These are phyloP conservation scores for Anomalospiza imberbis DNA, from an alignment of 2,797 vertebrate species.

Conservation along the genomic window DNA sequence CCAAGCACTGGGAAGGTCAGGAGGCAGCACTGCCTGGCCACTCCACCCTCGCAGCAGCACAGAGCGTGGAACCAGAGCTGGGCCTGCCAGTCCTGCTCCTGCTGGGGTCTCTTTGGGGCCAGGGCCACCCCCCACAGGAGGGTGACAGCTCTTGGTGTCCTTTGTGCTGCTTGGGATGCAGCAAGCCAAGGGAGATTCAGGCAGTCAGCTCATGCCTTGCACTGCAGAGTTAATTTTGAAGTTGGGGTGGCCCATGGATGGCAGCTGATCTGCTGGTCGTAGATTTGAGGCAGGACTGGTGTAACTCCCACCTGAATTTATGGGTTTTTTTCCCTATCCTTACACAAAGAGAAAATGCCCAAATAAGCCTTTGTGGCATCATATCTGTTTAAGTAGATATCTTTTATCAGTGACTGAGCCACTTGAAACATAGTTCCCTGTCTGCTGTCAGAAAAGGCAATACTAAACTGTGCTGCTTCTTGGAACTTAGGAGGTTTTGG, in stretches of 20 bases:
- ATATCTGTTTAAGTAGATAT: not conserved
- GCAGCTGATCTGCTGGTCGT: not conserved
- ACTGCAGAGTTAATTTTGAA: not conserved
- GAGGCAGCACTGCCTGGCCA: accelerated
- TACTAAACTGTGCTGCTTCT: not conserved
- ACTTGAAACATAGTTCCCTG: not conserved
- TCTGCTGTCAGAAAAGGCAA: not conserved
- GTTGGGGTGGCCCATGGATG: not conserved
- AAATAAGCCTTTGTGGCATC: not conserved
- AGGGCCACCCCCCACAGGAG: accelerated
- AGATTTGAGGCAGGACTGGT: not conserved
- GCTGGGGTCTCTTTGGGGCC: not conserved
- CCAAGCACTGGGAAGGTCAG: not conserved
- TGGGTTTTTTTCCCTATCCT: accelerated
- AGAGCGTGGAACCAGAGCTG: not conserved
- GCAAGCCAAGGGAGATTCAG: not conserved
- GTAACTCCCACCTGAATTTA: not conserved
- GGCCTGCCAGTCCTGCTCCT: not conserved
- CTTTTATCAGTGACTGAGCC: not conserved
- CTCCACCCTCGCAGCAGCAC: not conserved
- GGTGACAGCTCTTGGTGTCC: not conserved
- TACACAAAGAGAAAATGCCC: not conserved
- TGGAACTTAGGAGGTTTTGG: slow-evolving; percentile 8
- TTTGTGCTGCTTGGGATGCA: not conserved
- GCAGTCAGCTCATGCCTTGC: not conserved